Percentiles rank a stretch among this genome's conserved stretches.
Evolutionary conservation across 35 echinoderm and acorn worm genomes (phyloP).

Genomic region (Heliocidaris tuberculata): DNA sequence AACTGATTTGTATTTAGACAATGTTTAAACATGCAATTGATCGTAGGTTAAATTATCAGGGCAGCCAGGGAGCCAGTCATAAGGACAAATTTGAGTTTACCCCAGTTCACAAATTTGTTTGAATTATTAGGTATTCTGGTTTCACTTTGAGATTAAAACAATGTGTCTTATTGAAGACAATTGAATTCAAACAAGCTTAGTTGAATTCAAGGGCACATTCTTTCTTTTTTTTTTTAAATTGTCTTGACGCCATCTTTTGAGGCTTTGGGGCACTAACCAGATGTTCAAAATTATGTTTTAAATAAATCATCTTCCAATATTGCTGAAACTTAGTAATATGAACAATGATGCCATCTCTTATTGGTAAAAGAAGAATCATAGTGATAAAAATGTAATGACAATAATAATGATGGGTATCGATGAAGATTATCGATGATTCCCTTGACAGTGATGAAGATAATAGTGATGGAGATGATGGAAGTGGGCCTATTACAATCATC

Average conservation of each 20-base stretch:
- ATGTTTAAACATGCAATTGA: constrained; percentile 4
- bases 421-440: background rate
- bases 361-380: background rate
- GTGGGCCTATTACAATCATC: background rate
- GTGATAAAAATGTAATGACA: background rate
- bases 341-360: background rate
- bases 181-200: background rate
- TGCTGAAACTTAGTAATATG: too few relatives aligned
- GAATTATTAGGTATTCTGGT: background rate
- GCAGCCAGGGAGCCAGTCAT: background rate
- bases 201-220: background rate
- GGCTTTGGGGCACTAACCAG: background rate
- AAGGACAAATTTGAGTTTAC: background rate
- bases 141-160: background rate
- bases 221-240: background rate
- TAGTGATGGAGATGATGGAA: background rate
- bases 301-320: background rate
- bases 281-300: background rate
- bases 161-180: background rate
- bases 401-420: background rate
- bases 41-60: constrained; percentile 15
- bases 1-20: constrained; percentile 39
- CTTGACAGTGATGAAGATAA: background rate
- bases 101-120: background rate
- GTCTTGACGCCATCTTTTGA: background rate